These are phyloP conservation scores for Andrena dorsata DNA, from an alignment of 2,888 invertebrate genomes.

Conservation along the genomic window DNA sequence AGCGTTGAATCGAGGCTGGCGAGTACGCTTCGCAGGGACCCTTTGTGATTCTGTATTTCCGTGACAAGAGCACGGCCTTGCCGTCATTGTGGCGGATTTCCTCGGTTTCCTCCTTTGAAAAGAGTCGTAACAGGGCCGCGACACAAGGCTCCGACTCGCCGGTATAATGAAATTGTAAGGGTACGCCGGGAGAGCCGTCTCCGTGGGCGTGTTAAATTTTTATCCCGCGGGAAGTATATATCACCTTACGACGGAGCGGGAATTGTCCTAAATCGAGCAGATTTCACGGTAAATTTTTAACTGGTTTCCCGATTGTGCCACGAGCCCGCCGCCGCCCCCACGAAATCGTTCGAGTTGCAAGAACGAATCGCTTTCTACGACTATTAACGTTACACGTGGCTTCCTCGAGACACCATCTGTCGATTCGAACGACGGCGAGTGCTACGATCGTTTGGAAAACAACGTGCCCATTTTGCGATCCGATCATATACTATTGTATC, in stretches of 20 bases:
- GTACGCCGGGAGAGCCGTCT: conserved; percentile 59
- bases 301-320: conserved; percentile 16
- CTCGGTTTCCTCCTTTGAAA: conserved; percentile 62
- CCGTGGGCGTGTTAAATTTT: conserved; percentile 70
- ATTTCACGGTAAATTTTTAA: conserved; percentile 54
- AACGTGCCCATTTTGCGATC: conserved; percentile 77
- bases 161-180: conserved; percentile 76
- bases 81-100: conserved; percentile 76
- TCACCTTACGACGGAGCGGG: conserved; percentile 12
- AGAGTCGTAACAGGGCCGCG: conserved; percentile 53
- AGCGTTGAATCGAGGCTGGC: conserved; percentile 34
- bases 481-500: conserved; percentile 81
- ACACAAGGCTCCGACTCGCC: conserved; percentile 51
- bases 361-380: conserved; percentile 71
- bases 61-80: conserved; percentile 70
- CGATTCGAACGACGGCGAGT: conserved; percentile 49
- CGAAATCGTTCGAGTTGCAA: conserved; percentile 13
- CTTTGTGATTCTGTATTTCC: conserved; percentile 75
- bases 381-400: conserved; percentile 55
- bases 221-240: conserved; percentile 35
- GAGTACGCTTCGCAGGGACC: conserved; percentile 29
- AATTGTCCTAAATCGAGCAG: conserved; percentile 14
- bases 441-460: conserved; percentile 79
- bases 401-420: conserved; percentile 74
- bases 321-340: conserved; percentile 4